Evolutionary conservation across 1,140 invertebrate species (phyloP).

Genomic region (Cotesia vestalis): DNA sequence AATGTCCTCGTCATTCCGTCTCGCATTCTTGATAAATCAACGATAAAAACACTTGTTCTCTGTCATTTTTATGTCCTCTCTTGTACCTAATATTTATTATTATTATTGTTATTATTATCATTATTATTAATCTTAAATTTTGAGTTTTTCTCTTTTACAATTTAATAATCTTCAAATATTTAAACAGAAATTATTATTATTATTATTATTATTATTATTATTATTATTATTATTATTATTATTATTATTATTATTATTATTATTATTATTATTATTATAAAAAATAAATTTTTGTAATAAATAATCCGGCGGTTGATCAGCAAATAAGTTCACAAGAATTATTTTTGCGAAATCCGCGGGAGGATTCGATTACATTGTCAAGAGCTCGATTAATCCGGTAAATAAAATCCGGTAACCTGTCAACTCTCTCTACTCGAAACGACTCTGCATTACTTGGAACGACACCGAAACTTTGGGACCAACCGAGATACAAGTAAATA

Average conservation of each 20-base stretch:
- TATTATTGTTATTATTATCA: neutral
- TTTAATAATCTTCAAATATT: too few relatives aligned
- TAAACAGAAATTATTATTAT: too few relatives aligned
- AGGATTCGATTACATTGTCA: slow-evolving; percentile 47
- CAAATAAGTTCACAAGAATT: too few relatives aligned
- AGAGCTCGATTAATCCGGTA: slow-evolving; percentile 40
- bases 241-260: too few relatives aligned
- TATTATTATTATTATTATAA: neutral
- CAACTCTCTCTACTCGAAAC: slow-evolving; percentile 26
- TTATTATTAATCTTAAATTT: too few relatives aligned
- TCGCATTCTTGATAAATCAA: slow-evolving; percentile 6
- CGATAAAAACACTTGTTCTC: too few relatives aligned
- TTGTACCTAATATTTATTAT: too few relatives aligned
- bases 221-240: too few relatives aligned
- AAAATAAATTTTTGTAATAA: neutral
- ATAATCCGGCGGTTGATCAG: neutral
- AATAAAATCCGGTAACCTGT: slow-evolving; percentile 40
- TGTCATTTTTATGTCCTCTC: too few relatives aligned
- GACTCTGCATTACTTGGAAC: slow-evolving; percentile 4
- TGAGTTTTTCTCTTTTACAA: too few relatives aligned
- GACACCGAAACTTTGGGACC: neutral
- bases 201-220: too few relatives aligned
- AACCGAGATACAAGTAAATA: too few relatives aligned
- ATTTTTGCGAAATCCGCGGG: neutral
- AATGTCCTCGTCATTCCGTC: slow-evolving; percentile 19